Evolutionary conservation across 2,113 vertebrate species (phyloP).

Genomic region (Polyodon spathula): DNA sequence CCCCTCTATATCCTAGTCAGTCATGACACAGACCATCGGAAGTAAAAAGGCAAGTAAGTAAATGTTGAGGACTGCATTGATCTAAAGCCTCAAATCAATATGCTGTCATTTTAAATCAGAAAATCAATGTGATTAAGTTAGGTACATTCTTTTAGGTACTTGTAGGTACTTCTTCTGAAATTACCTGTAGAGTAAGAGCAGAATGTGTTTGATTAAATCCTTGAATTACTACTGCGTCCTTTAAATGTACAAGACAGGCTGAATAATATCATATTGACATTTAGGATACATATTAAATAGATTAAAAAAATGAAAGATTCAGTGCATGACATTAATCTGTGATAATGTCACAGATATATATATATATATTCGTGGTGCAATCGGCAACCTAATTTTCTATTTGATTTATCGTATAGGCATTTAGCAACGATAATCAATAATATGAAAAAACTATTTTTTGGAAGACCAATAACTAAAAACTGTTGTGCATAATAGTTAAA

Average conservation of each 20-base stretch:
- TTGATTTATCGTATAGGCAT: no score
- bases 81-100: constrained; percentile 27
- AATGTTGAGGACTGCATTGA: constrained; percentile 16
- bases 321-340: no score
- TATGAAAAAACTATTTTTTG: no score
- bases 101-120: constrained; percentile 24
- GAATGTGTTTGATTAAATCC: constrained; percentile 18
- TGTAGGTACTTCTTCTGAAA: background rate
- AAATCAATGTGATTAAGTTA: constrained; percentile 29
- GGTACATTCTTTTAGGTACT: background rate
- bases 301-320: background rate
- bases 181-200: no score
- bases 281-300: background rate
- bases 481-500: no score
- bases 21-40: constrained; percentile 11
- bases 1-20: constrained; percentile 9
- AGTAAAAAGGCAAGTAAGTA: constrained; percentile 12
- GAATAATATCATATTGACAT: constrained; percentile 12
- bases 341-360: no score
- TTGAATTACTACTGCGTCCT: constrained; percentile 32
- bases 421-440: no score
- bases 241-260: constrained; percentile 11
- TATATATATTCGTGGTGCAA: no score
- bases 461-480: no score
- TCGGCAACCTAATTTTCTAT: no score